A percentile compares a stretch with the other conserved stretches of the same genome.
These are phyloP conservation scores for Dryocosmus kuriphilus DNA, from an alignment of 2,888 invertebrate genomes.

Conservation along the genomic window DNA sequence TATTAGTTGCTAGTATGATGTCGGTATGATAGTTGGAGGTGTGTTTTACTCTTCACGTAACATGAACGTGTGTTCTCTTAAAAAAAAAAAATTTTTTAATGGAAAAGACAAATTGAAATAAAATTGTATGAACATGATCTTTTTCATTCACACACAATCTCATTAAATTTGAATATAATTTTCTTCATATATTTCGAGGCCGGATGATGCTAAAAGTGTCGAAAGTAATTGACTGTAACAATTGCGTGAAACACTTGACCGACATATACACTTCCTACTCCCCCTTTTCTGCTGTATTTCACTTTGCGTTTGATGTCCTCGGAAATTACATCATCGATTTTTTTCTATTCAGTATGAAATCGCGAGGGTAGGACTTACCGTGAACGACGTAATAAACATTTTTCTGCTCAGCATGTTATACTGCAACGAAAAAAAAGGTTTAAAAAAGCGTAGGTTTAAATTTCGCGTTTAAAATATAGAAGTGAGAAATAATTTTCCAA, in stretches of 20 bases:
- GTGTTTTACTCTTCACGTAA: slow-evolving; percentile 19
- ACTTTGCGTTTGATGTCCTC: slow-evolving; percentile 32
- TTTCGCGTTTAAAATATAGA: not conserved
- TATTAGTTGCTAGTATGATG: no score
- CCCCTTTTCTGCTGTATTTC: not conserved
- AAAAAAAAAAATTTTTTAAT: not conserved
- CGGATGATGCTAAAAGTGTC: not conserved
- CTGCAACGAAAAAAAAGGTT: not conserved
- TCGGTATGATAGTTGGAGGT: slow-evolving; percentile 15
- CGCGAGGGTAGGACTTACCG: slow-evolving; percentile 21
- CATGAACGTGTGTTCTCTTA: not conserved
- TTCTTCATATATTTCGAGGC: slow-evolving; percentile 20
- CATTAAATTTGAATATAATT: not conserved
- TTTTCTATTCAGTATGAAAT: slow-evolving; percentile 33
- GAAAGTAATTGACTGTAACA: not conserved
- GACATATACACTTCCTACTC: slow-evolving; percentile 1
- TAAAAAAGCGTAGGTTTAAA: no score
- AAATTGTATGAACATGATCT: not conserved
- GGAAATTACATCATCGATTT: slow-evolving; percentile 28
- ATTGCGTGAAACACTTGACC: slow-evolving; percentile 17
- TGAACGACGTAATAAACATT: not conserved
- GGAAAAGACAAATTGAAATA: not conserved
- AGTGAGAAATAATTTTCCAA: not conserved
- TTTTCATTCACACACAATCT: not conserved
- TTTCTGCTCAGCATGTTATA: not conserved